Evolutionary conservation across 2,797 vertebrate species (phyloP), one percentile per base, ranked within the genome.

Genomic region (Hydrocynus forskahlii): DNA sequence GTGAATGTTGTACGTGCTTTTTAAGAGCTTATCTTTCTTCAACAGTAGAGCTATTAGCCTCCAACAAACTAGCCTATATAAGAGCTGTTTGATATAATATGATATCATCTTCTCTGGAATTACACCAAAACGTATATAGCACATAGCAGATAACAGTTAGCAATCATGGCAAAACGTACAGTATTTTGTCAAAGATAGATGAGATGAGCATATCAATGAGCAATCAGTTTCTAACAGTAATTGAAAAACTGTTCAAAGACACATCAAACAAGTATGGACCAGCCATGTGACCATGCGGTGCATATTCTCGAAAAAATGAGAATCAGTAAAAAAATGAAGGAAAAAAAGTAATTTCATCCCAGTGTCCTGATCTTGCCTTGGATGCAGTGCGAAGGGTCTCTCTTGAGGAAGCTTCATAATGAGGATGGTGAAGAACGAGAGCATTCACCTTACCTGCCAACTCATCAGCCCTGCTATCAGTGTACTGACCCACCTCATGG

Each of bases 381-480:
- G 71, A 29, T 9, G 73, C 43, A 59, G 40, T 76, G 66, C 75
- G 68, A 75, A 82, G 79, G 16, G 73, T 79, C 54, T 87, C 84
- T 87, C 75, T 64, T 69, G 74, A 82, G 84, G 77, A 79, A 82
- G 78, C 29, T 43, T 78, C 74, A 78, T 80, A 87, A 84, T 85
- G 75, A 85, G 74, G 59, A 81, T 45, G 35, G 50, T 82, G 78
- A 82, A 55, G 67, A 85, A 84, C 69, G 68, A 82, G 66, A 82
- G 66, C 70, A 45, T 77, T 87, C 84, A 84, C 82, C 86, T 85
- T 87, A 84, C 84, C 82, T 87, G 86, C 86, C 84, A 85, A 84
- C 84, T 85, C 82, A 87, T 85, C 86, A 85, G 77, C 69, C 84
- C 73, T 69, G 77, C 77, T 82, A 84, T 87, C 84, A 84, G 74